phyloP scores from a whole-genome alignment of 1,140 invertebrate genomes.

The Ericerus pela region DNA sequence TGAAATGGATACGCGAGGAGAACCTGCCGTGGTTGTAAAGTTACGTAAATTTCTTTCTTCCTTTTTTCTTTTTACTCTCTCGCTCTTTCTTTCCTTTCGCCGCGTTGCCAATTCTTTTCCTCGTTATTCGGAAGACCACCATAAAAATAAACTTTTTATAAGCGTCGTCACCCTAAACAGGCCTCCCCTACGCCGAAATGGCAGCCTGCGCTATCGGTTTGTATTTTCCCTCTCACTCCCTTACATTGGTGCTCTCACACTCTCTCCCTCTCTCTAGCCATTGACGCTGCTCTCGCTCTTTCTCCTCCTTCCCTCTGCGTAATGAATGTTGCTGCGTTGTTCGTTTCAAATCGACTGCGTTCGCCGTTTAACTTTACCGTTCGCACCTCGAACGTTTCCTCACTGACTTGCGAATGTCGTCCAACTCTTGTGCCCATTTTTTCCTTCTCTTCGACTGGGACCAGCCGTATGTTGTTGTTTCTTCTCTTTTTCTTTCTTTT shows the following conservation, averaged over 20 bases:
- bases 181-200: slow-evolving; percentile 8
- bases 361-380: too few relatives aligned
- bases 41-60: neutral
- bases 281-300: too few relatives aligned
- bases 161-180: slow-evolving; percentile 6
- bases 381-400: too few relatives aligned
- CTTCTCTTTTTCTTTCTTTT: too few relatives aligned
- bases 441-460: too few relatives aligned
- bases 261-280: neutral
- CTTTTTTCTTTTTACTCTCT: neutral
- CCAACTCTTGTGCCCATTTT: too few relatives aligned
- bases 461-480: too few relatives aligned
- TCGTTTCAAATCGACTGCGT: too few relatives aligned
- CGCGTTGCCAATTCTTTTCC: slow-evolving; percentile 2
- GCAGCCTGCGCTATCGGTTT: neutral
- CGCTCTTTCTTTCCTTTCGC: neutral
- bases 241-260: neutral
- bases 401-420: too few relatives aligned
- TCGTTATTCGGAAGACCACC: neutral
- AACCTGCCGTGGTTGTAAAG: neutral
- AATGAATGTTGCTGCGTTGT: too few relatives aligned
- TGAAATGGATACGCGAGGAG: too few relatives aligned
- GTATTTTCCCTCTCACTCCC: neutral
- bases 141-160: slow-evolving; percentile 10
- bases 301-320: too few relatives aligned